Conservation (phyloP, 2,888 invertebrate genomes). For the Parnassius orleans region DNA sequence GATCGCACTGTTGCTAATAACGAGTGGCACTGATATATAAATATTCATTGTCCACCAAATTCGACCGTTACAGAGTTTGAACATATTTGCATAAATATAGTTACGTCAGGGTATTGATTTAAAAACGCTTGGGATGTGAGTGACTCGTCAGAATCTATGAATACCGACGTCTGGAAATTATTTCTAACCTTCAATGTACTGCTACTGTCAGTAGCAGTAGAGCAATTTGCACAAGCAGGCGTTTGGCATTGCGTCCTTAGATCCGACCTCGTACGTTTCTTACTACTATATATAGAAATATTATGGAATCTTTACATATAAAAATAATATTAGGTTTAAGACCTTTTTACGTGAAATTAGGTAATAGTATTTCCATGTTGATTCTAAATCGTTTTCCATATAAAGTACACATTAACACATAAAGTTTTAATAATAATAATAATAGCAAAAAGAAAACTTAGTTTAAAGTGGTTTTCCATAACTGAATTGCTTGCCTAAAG, state of each 20-base stretch:
- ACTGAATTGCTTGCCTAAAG: no score
- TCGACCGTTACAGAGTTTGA: conserved; percentile 16
- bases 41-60: conserved; percentile 24
- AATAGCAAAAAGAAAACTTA: no score
- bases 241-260: conserved; percentile 12
- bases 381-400: no score
- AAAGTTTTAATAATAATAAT: no score
- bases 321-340: no score
- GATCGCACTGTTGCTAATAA: conserved; percentile 38
- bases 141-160: neutral
- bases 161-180: conserved; percentile 8
- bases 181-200: neutral
- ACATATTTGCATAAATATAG: neutral
- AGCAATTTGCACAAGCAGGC: conserved; percentile 5
- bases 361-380: no score
- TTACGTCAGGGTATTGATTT: conserved; percentile 2
- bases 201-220: neutral
- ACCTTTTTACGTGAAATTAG: no score
- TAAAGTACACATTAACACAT: no score
- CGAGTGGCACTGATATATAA: conserved; percentile 28
- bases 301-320: no score
- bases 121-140: neutral
- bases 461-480: no score
- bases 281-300: neutral
- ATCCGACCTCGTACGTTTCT: conserved; percentile 10